Evolutionary conservation across 1,140 invertebrate species (phyloP).

Genomic region (Drosophila busckii): DNA sequence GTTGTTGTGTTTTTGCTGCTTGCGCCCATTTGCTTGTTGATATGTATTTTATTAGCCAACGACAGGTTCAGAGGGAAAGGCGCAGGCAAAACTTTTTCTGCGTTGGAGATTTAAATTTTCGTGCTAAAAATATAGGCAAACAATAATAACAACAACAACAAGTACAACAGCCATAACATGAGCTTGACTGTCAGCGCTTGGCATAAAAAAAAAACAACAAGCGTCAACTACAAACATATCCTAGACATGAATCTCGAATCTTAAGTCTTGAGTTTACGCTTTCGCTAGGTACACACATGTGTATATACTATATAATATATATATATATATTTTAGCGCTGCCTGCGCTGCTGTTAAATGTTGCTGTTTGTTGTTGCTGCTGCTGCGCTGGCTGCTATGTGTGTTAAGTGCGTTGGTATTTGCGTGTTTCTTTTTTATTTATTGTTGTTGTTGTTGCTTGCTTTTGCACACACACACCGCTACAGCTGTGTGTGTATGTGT

Average conservation of each 20-base stretch:
- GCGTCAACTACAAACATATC: slow-evolving; percentile 39
- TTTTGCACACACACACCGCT: slow-evolving; percentile 13
- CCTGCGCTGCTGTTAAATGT: slow-evolving; percentile 23
- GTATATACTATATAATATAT: neutral
- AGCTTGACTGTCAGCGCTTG: too few relatives aligned
- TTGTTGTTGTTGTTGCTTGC: slow-evolving; percentile 1
- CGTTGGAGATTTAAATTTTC: slow-evolving; percentile 62
- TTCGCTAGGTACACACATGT: slow-evolving; percentile 17
- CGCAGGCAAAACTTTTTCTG: slow-evolving; percentile 48
- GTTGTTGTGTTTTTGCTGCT: slow-evolving; percentile 26
- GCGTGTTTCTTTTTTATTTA: slow-evolving; percentile 27
- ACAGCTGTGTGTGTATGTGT: too few relatives aligned
- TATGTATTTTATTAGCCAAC: slow-evolving; percentile 67
- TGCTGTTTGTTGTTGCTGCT: slow-evolving; percentile 31
- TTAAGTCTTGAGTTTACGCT: slow-evolving; percentile 51
- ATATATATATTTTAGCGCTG: neutral
- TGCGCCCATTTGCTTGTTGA: slow-evolving; percentile 57
- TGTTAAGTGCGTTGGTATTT: slow-evolving; percentile 75
- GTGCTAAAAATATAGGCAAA: slow-evolving; percentile 64
- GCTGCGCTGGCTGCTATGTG: slow-evolving; percentile 51
- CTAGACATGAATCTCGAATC: slow-evolving; percentile 49
- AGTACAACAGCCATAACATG: slow-evolving; percentile 7
- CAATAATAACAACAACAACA: neutral
- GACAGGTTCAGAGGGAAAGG: too few relatives aligned
- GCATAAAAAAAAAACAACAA: slow-evolving; percentile 33